Conservation (phyloP, 2,888 invertebrate species). For the Gari tellinella region DNA sequence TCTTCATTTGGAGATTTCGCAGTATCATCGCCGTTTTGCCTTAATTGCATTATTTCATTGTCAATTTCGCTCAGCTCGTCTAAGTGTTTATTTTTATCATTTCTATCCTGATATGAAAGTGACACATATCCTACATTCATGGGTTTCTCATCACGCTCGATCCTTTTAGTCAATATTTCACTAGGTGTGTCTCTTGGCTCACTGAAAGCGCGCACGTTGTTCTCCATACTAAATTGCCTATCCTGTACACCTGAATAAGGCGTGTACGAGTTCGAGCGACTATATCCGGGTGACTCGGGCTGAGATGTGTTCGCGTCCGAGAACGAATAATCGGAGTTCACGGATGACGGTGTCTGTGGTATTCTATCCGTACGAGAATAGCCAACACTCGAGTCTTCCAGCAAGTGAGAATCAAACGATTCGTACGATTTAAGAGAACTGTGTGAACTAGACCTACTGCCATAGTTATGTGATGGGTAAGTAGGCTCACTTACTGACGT, state of each 20-base stretch:
- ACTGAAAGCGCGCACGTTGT: conserved; percentile 26
- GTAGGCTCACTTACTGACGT: conserved; percentile 41
- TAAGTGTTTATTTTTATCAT: conserved; percentile 12
- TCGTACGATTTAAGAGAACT: conserved; percentile 53
- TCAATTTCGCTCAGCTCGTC: conserved; percentile 35
- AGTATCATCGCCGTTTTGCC: neutral
- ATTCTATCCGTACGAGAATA: conserved; percentile 21
- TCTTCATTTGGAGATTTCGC: neutral
- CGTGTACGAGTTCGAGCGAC: conserved; percentile 39
- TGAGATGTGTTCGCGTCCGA: conserved; percentile 21
- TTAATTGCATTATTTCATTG: conserved; percentile 33
- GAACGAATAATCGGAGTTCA: conserved; percentile 36
- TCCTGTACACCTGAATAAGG: too few species aligned
- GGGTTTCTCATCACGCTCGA: conserved; percentile 23
- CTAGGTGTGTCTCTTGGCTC: conserved; percentile 39
- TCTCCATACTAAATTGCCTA: too few species aligned
- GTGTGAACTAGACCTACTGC: conserved; percentile 50
- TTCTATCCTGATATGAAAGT: conserved; percentile 34
- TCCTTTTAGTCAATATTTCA: conserved; percentile 9
- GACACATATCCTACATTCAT: conserved; percentile 59
- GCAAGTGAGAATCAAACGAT: conserved; percentile 35
- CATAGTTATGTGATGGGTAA: conserved; percentile 11
- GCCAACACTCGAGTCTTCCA: conserved; percentile 26
- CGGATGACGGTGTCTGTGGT: conserved; percentile 33
- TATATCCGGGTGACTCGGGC: conserved; percentile 19